A percentile compares a stretch with the other conserved stretches of the same genome.
phyloP scores from a whole-genome alignment of 2,888 invertebrate species.

The Slavum lentiscoides region DNA sequence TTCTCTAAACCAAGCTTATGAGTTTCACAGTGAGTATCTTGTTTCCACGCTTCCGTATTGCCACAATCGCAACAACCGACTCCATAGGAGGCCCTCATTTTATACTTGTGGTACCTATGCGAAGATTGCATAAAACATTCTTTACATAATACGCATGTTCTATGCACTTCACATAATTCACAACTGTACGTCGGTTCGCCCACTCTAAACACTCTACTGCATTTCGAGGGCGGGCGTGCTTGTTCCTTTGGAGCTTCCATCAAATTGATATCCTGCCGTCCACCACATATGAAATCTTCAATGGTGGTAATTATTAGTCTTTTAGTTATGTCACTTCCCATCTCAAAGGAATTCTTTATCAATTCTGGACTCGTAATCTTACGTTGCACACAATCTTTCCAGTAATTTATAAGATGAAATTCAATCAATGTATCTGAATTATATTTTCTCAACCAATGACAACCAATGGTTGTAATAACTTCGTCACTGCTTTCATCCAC shows the following conservation, averaged over 20 bases:
- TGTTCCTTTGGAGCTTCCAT: not conserved
- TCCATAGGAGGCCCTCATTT: not conserved
- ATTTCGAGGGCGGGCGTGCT: not conserved
- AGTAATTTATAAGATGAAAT: not conserved
- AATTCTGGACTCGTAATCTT: not conserved
- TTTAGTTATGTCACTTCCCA: too few relatives aligned
- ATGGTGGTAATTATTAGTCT: not conserved
- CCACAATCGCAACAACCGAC: not conserved
- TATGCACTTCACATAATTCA: not conserved
- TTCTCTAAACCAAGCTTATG: not conserved
- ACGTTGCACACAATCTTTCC: not conserved
- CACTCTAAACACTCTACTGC: not conserved
- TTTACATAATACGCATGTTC: not conserved
- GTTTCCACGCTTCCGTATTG: not conserved
- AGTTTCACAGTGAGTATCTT: not conserved
- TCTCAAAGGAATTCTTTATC: not conserved
- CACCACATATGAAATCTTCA: not conserved
- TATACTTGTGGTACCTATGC: not conserved
- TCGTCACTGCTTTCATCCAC: not conserved
- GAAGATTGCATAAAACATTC: not conserved
- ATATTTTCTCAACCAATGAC: not conserved
- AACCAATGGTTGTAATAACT: not conserved
- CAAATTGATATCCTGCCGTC: not conserved
- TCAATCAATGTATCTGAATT: not conserved
- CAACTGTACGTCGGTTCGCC: not conserved